Percentiles rank a stretch among this genome's conserved stretches.
phyloP scores from a whole-genome alignment of 1,140 invertebrate species.

The Megalopta genalis region DNA sequence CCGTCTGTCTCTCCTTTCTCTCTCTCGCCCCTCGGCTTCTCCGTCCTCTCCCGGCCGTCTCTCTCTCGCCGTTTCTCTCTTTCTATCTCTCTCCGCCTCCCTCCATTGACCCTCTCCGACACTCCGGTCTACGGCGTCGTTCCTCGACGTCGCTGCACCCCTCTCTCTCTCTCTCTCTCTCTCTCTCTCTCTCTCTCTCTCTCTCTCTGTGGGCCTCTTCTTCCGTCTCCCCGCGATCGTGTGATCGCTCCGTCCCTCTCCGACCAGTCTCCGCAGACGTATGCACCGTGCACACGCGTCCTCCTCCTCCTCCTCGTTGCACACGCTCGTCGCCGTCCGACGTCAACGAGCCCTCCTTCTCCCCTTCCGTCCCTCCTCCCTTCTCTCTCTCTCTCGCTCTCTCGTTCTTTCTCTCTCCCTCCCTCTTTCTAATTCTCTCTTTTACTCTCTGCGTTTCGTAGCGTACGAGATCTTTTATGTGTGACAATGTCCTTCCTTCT shows the following conservation, averaged over 20 bases:
- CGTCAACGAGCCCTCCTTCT: slow-evolving; percentile 1
- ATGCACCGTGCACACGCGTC: slow-evolving; percentile 15
- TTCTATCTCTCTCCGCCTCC: neutral
- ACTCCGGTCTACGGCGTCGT: slow-evolving; percentile 32
- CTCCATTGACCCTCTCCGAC: slow-evolving; percentile 54
- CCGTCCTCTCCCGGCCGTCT: slow-evolving; percentile 29
- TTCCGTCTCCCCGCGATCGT: slow-evolving; percentile 43
- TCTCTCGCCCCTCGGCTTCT: slow-evolving; percentile 38
- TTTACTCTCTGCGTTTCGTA: too few species aligned
- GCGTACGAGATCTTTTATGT: slow-evolving; percentile 20
- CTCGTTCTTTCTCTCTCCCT: too few species aligned
- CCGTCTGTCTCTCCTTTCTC: slow-evolving; percentile 74
- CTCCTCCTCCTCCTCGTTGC: slow-evolving; percentile 11
- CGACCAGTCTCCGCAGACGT: slow-evolving; percentile 7
- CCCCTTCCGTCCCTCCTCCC: neutral
- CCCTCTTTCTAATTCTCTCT: too few species aligned
- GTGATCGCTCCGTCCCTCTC: slow-evolving; percentile 54
- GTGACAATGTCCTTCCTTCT: slow-evolving; percentile 28
- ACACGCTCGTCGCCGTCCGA: neutral
- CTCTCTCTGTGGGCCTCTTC: slow-evolving; percentile 30
- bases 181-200: slow-evolving; percentile 31
- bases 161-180: slow-evolving; percentile 31
- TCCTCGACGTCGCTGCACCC: slow-evolving; percentile 44
- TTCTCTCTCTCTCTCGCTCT: too few species aligned
- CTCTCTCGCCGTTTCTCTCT: slow-evolving; percentile 29